Conservation (phyloP, 2,797 vertebrate genomes). For the Distichodus sexfasciatus region DNA sequence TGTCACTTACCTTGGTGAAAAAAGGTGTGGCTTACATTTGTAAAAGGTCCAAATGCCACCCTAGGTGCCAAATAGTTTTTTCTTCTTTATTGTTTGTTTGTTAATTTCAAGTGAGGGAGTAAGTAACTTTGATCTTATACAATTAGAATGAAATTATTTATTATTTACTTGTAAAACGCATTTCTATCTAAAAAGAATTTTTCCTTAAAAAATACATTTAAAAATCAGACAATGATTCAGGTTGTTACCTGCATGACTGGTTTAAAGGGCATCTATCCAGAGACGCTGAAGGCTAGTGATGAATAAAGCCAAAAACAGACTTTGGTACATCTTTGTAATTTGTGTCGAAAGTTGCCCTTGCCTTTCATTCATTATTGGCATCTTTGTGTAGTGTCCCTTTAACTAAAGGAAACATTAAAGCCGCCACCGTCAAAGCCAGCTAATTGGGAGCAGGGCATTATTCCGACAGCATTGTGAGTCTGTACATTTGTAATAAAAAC, state of each 20-base stretch:
- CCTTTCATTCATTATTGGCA: too few species aligned
- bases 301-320: too few species aligned
- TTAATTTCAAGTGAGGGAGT: constrained; percentile 55
- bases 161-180: too few species aligned
- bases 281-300: too few species aligned
- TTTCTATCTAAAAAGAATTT: constrained; percentile 26
- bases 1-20: constrained; percentile 69
- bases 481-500: constrained; percentile 80
- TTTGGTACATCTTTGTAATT: too few species aligned
- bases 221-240: constrained; percentile 80
- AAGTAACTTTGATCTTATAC: too few species aligned
- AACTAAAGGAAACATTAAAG: constrained; percentile 60
- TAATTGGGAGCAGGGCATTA: constrained; percentile 78
- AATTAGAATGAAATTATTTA: too few species aligned
- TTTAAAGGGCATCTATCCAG: too few species aligned
- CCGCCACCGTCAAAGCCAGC: constrained; percentile 58
- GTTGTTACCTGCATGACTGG: constrained; percentile 69
- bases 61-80: constrained; percentile 48
- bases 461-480: constrained; percentile 72
- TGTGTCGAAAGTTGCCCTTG: too few species aligned
- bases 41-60: constrained; percentile 61
- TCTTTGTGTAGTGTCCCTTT: too few species aligned
- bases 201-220: constrained; percentile 45
- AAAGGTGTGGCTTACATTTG: constrained; percentile 71
- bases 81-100: constrained; percentile 29